Evolutionary conservation across 53 echinoderm and acorn worm species (phyloP).

Genomic region (Paelopatides confundens): DNA sequence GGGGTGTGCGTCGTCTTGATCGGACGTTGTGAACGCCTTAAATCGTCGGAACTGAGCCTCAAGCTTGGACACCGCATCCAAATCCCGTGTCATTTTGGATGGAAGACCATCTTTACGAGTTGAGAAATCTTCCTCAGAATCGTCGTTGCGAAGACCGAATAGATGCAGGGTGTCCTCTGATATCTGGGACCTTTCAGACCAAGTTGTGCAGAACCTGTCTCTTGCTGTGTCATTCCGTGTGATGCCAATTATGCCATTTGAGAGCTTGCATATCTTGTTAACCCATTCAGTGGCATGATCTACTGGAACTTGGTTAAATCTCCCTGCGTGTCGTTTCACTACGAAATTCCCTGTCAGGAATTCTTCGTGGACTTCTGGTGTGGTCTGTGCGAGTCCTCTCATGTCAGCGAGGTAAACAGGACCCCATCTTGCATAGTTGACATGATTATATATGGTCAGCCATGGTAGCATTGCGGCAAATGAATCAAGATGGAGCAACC

Average conservation of each 20-base stretch:
- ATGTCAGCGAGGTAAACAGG: constrained; percentile 45
- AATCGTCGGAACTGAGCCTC: neutral
- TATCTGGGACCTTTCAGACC: constrained; percentile 39
- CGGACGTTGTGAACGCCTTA: neutral
- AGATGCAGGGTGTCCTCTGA: neutral
- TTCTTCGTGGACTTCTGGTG: constrained; percentile 28
- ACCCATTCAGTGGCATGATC: constrained; percentile 60
- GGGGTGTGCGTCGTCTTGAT: neutral
- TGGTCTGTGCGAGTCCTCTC: constrained; percentile 9
- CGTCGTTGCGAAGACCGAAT: neutral
- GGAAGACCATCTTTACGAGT: neutral
- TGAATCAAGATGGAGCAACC: constrained; percentile 47
- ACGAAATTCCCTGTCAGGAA: constrained; percentile 20
- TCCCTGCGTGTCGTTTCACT: constrained; percentile 4
- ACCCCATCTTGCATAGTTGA: neutral
- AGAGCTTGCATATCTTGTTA: constrained; percentile 37
- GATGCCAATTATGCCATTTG: constrained; percentile 34
- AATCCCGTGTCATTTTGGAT: neutral
- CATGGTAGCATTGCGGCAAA: constrained; percentile 41
- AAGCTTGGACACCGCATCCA: neutral
- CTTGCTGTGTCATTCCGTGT: constrained; percentile 44
- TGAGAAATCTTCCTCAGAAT: neutral
- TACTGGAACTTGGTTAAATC: constrained; percentile 14
- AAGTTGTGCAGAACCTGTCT: constrained; percentile 1
- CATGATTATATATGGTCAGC: constrained; percentile 1